phyloP scores from a whole-genome alignment of 2,888 invertebrate genomes.

The Cataglyphis cursor region DNA sequence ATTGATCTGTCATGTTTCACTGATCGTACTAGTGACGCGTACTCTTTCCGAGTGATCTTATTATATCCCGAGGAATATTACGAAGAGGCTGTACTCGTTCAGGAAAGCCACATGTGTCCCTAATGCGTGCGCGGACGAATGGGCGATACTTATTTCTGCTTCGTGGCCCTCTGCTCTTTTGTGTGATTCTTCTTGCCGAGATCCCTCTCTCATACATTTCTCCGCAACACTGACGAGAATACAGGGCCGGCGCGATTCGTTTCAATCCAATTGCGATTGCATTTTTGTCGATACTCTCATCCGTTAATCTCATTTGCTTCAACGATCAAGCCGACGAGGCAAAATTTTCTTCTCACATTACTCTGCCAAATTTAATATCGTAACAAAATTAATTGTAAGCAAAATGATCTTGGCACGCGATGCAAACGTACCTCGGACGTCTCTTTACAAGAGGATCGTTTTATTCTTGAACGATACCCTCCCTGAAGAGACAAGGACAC shows the following conservation, averaged over 20 bases:
- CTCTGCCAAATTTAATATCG: background rate
- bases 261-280: background rate
- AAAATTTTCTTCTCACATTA: background rate
- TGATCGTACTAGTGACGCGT: background rate
- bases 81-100: conserved; percentile 55
- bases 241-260: conserved; percentile 25
- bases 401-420: background rate
- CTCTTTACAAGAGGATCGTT: conserved; percentile 8
- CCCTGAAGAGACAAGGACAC: conserved; percentile 60
- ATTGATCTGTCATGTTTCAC: too few relatives aligned
- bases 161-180: conserved; percentile 66
- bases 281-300: too few relatives aligned
- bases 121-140: conserved; percentile 76
- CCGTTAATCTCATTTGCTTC: background rate
- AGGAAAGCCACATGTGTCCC: conserved; percentile 67
- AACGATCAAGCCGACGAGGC: background rate
- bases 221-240: background rate
- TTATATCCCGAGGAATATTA: conserved; percentile 34
- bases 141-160: conserved; percentile 71
- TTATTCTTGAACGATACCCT: background rate
- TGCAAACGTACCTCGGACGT: background rate
- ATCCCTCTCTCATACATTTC: conserved; percentile 54
- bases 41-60: conserved; percentile 38
- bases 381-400: background rate
- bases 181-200: conserved; percentile 60